Evolutionary conservation across 2,797 vertebrate species (phyloP), one percentile per base, ranked within the genome.

Genomic region (Coreius guichenoti): DNA sequence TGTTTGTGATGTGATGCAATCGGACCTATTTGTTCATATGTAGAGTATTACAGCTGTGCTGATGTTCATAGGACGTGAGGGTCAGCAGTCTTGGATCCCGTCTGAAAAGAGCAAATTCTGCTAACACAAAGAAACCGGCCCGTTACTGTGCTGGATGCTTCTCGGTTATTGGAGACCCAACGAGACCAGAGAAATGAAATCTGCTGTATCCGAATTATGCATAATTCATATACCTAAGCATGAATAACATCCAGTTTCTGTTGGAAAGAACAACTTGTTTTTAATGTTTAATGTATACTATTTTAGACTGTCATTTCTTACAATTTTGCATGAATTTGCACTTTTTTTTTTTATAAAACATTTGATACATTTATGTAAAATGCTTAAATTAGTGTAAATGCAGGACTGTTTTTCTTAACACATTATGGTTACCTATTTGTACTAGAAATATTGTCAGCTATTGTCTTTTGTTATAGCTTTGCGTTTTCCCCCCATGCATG

Each of bases 91-190:
- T 82, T 31, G 85, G 80, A 21, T 75, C 80, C 26, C 90, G 91
- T 36, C 73, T 86, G 81, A 90, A 75, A 75, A 90, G 90, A 51
- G 88, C 84, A 0, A 77, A 65, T 56, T 77, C 85, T 12, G 58
- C 86, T 21, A 45, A 87, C 67, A 85, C 87, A 12, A 90, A 88
- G 82, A 89, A 86, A 54, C 81, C 88, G 4, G 74, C 58, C 26
- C 89, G 81, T 31, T 78, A 86, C 79, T 91, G 91, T 83, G 81
- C 87, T 19, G 91, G 91, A 19, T 90, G 90, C 83, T 91, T 90
- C 87, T 91, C 91, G 1, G 90, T 91, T 72, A 91, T 91, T 21
- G 91, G 91, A 43, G 91, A 91, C 85, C 91, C 91, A 29, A 89
- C 89, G 11, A 89, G 68, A 49, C 78, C 83, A 31, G 88, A 85